Evolutionary conservation across 2,113 vertebrate genomes (phyloP), one percentile per base, ranked within the genome.

Genomic region (Megaleporinus macrocephalus): DNA sequence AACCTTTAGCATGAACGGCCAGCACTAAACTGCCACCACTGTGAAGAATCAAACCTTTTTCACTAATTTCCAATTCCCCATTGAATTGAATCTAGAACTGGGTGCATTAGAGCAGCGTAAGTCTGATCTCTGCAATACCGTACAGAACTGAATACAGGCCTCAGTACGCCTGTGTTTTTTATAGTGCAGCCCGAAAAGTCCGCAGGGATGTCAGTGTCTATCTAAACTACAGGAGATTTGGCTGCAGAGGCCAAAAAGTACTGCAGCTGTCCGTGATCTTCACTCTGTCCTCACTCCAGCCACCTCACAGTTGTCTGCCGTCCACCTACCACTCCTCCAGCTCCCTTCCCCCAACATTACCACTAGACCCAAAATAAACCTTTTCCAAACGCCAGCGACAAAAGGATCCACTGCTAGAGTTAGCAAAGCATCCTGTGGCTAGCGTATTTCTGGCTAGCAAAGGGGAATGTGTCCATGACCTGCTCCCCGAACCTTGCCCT

Each of bases 251-350:
- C 30, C 36, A 63, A 65, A n/a, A 80, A 69, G 41, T 27, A 86
- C 91, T 88, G 93, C 97, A 97, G 96, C 96, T 97, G 96, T 96
- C 93, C 88, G 81, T 82, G 90, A 90, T 94, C 93, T 93, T 96
- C 96, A 95, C 93, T 91, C 92, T 94, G 94, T 88, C 87, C 90
- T 73, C 66, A 73, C 89, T 95, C 91, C 94, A 87, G 88, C 89
- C 66, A 83, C 74, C 27, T 61, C 73, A 70, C 89, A 96, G 95
- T 96, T 98, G 96, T 94, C 93, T 91, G 61, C 91, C 91, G 92
- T 12, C 73, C 61, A 41, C 22, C 30, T 3, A 22, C 4, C 49
- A 80, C 72, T 86, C 73, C 44, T 73, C 84, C 78, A 87, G 87
- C 83, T 85, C 41, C 84, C 49, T 47, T 29, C 74, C 75, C 57